phyloP scores from a whole-genome alignment of 1,140 invertebrate genomes.

The fruit fly (Drosophila melanogaster) region DNA sequence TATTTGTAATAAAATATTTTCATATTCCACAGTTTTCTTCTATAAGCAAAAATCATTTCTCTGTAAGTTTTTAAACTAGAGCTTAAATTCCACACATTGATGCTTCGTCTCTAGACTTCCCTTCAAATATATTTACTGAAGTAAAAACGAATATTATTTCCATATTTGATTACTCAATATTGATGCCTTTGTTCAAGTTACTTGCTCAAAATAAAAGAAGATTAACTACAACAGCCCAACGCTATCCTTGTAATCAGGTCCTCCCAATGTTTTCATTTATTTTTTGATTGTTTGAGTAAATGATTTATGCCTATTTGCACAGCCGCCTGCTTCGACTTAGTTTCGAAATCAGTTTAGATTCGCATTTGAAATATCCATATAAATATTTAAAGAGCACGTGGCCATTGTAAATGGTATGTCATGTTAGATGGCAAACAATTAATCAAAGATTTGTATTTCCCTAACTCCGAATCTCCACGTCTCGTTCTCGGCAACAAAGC shows the following conservation, averaged over 20 bases:
- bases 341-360: constrained; percentile 40
- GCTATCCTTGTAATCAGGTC: constrained; percentile 39
- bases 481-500: constrained; percentile 12
- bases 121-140: not conserved
- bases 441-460: constrained; percentile 79
- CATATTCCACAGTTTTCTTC: not conserved
- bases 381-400: constrained; percentile 82
- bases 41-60: too few relatives aligned
- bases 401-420: constrained; percentile 80
- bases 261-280: constrained; percentile 13
- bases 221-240: constrained; percentile 33
- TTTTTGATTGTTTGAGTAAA: constrained; percentile 48
- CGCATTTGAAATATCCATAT: constrained; percentile 51
- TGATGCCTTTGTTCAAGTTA: constrained; percentile 12
- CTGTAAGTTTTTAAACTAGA: not conserved
- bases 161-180: constrained; percentile 7
- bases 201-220: constrained; percentile 27
- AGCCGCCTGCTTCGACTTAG: constrained; percentile 5
- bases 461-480: constrained; percentile 20
- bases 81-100: not conserved
- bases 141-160: constrained; percentile 4
- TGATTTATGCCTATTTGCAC: constrained; percentile 70
- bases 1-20: not conserved
- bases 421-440: constrained; percentile 74
- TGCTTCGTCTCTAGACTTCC: not conserved